Percentiles rank a stretch among this genome's conserved stretches.
These are phyloP conservation scores for Cacoxenus indagator DNA, from an alignment of 2,888 invertebrate species.

Conservation along the genomic window DNA sequence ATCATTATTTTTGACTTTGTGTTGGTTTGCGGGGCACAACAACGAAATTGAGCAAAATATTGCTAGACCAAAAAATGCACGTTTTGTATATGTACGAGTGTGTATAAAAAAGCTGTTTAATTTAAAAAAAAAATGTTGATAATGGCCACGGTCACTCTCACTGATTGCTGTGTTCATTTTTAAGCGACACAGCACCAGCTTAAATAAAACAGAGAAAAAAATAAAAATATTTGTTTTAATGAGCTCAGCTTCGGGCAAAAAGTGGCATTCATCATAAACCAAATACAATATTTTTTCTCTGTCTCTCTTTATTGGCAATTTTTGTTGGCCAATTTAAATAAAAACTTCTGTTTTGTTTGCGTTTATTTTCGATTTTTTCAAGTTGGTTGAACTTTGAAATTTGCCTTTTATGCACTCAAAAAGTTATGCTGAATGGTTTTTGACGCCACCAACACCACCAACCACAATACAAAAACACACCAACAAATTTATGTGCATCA, in stretches of 20 bases:
- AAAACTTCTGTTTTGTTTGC: slow-evolving; percentile 23
- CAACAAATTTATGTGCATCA: slow-evolving; percentile 31
- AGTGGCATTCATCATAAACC: slow-evolving; percentile 49
- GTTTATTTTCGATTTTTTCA: slow-evolving; percentile 37
- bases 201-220: neutral
- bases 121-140: neutral
- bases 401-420: neutral
- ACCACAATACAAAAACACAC: slow-evolving; percentile 25
- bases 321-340: neutral
- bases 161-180: slow-evolving; percentile 20
- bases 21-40: slow-evolving; percentile 38
- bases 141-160: slow-evolving; percentile 43
- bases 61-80: neutral
- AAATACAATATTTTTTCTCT: slow-evolving; percentile 22
- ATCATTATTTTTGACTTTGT: slow-evolving; percentile 39
- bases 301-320: slow-evolving; percentile 10
- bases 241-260: slow-evolving; percentile 31
- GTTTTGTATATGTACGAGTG: no score
- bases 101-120: slow-evolving; percentile 7
- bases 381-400: slow-evolving; percentile 49
- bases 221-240: slow-evolving; percentile 46
- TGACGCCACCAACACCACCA: neutral
- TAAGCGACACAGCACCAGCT: neutral
- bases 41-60: slow-evolving; percentile 9
- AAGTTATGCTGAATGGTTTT: neutral